phyloP scores from a whole-genome alignment of 2,888 invertebrate species.

The Agrochola lota region DNA sequence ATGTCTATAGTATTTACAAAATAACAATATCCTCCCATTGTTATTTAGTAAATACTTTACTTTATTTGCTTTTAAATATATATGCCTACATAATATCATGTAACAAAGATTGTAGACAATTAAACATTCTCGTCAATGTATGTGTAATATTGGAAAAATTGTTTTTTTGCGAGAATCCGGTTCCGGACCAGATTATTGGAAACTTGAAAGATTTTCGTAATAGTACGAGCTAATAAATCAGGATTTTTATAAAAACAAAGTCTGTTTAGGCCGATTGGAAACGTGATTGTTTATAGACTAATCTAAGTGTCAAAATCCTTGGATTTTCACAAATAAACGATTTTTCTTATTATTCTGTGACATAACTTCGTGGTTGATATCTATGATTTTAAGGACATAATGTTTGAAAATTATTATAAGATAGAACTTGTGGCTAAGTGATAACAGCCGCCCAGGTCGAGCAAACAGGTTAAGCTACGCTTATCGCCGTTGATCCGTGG shows the following conservation, averaged over 20 bases:
- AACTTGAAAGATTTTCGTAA: background rate
- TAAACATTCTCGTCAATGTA: background rate
- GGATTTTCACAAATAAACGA: background rate
- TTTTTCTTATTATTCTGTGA: background rate
- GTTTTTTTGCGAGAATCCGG: background rate
- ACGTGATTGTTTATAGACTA: background rate
- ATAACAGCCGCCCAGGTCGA: too few relatives aligned
- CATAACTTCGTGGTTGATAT: background rate
- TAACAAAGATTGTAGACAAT: background rate
- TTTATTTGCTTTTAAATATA: background rate
- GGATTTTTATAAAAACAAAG: background rate
- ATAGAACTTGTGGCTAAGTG: too few relatives aligned
- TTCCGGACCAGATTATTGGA: background rate
- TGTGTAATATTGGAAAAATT: background rate
- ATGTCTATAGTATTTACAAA: background rate
- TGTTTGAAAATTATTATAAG: background rate
- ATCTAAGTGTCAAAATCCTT: background rate
- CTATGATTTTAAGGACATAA: background rate
- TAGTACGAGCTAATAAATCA: background rate
- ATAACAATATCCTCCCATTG: background rate
- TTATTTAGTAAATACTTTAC: background rate
- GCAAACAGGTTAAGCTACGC: too few relatives aligned
- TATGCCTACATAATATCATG: background rate
- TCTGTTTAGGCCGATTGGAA: background rate
- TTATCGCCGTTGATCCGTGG: too few relatives aligned